Percentiles rank a stretch among this genome's conserved stretches.
These are phyloP conservation scores for Ladona fulva DNA, from an alignment of 1,140 invertebrate species.

Conservation along the genomic window DNA sequence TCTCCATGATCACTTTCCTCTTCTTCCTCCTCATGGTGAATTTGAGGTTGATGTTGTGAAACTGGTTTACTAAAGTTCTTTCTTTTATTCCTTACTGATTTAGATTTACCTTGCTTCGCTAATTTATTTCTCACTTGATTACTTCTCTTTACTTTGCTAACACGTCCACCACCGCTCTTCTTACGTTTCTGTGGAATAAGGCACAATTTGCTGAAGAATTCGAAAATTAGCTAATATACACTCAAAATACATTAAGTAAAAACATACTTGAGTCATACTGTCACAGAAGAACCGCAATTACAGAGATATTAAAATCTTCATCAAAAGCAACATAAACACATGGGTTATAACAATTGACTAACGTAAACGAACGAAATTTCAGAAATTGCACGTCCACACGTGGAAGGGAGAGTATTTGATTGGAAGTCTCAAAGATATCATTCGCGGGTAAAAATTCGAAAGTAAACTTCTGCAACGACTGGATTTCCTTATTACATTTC, in stretches of 20 bases:
- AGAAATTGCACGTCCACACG: too few relatives aligned
- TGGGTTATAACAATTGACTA: not conserved
- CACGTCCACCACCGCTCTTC: constrained; percentile 21
- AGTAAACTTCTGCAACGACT: too few relatives aligned
- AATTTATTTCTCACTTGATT: constrained; percentile 54
- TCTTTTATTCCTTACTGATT: constrained; percentile 39
- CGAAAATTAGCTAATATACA: too few relatives aligned
- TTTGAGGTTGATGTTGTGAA: constrained; percentile 28
- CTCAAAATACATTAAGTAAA: too few relatives aligned
- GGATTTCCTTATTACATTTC: too few relatives aligned
- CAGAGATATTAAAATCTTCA: too few relatives aligned
- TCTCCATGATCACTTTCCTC: constrained; percentile 45
- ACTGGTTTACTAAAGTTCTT: constrained; percentile 34
- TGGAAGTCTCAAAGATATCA: too few relatives aligned
- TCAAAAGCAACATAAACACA: not conserved
- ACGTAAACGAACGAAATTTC: too few relatives aligned
- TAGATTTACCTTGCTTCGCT: constrained; percentile 49
- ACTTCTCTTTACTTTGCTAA: constrained; percentile 50
- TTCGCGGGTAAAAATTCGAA: too few relatives aligned
- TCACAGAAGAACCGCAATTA: too few relatives aligned
- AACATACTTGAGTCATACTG: too few relatives aligned
- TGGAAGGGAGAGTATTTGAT: too few relatives aligned
- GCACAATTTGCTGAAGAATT: not conserved
- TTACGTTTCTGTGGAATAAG: not conserved
- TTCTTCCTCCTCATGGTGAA: constrained; percentile 28